phyloP scores from a whole-genome alignment of 1,140 invertebrate species.

The Eurosta solidaginis region DNA sequence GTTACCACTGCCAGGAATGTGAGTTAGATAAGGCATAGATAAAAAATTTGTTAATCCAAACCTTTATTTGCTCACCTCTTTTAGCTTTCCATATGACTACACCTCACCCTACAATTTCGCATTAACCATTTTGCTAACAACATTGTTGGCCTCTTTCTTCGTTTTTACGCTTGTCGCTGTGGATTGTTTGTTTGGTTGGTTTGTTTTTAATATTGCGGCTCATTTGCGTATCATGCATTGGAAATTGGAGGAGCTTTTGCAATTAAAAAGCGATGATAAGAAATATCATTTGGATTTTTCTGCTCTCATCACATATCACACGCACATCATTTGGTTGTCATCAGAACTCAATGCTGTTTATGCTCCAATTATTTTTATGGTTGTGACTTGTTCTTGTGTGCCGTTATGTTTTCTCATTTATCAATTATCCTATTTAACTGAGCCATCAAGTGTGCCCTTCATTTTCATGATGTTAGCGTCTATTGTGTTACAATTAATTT shows the following conservation, averaged over 20 bases:
- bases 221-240: conserved; percentile 27
- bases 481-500: background rate
- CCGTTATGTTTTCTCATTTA: conserved; percentile 4
- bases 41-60: background rate
- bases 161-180: background rate
- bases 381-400: background rate
- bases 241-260: background rate
- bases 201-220: conserved; percentile 16
- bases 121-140: background rate
- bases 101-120: background rate
- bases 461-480: background rate
- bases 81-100: conserved; percentile 28
- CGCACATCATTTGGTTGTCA: background rate
- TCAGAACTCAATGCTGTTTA: conserved; percentile 12
- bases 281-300: background rate
- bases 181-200: conserved; percentile 25
- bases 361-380: conserved; percentile 27
- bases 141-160: background rate
- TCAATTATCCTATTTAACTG: background rate
- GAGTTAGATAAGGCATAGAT: background rate
- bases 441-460: background rate
- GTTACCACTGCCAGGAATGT: background rate
- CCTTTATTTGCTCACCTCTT: background rate
- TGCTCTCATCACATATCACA: conserved; percentile 10
- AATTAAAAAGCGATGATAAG: background rate